Evolutionary conservation across 2,797 vertebrate species (phyloP).

Genomic region (Arctocebus calabarensis): DNA sequence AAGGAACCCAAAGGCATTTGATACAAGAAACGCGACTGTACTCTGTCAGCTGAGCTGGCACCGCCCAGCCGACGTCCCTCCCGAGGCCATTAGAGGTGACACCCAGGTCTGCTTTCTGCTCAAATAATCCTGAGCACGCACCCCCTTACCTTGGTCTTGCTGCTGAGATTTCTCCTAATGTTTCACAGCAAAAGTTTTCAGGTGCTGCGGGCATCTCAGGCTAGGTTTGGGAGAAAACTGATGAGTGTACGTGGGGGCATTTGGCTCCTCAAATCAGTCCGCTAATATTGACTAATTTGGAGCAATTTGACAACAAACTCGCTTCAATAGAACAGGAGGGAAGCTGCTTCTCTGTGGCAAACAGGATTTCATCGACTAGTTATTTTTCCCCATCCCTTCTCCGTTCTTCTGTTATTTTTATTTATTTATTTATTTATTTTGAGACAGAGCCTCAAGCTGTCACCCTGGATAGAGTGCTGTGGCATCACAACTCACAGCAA

Average conservation of each 20-base stretch:
- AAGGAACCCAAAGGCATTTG: neutral
- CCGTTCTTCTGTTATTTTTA: neutral
- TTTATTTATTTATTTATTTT: too few species aligned
- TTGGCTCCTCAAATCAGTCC: neutral
- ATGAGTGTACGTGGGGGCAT: neutral
- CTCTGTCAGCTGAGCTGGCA: neutral
- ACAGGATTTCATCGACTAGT: neutral
- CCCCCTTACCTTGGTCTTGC: neutral
- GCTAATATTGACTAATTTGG: neutral
- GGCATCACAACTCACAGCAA: too few species aligned
- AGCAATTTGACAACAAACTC: neutral
- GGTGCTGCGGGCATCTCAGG: neutral
- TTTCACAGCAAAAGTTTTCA: neutral
- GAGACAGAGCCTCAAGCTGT: too few species aligned
- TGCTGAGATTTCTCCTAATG: neutral
- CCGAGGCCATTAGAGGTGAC: too few species aligned
- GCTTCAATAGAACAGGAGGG: neutral
- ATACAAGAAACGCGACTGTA: neutral
- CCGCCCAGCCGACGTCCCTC: neutral
- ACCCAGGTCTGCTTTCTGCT: neutral
- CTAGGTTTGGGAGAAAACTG: neutral
- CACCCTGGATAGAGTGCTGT: too few species aligned
- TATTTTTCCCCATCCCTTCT: neutral
- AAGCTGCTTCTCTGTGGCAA: neutral
- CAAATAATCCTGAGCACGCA: fast-evolving